A percentile compares a stretch with the other conserved stretches of the same genome.
These are phyloP conservation scores for Rhabdomys pumilio DNA, from an alignment of 2,797 vertebrate species.

Conservation along the genomic window DNA sequence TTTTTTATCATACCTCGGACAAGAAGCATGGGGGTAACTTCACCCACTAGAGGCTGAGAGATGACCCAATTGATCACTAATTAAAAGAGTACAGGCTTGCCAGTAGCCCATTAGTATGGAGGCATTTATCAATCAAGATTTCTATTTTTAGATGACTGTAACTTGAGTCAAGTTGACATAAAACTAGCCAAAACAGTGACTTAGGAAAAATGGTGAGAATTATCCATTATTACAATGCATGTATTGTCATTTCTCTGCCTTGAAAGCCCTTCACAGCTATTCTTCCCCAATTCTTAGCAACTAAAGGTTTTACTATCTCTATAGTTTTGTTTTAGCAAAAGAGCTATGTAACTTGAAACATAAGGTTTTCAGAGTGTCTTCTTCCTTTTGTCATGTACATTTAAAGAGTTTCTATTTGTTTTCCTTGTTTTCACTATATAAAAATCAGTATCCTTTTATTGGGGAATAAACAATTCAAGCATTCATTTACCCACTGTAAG, in stretches of 20 bases:
- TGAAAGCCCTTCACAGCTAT: background rate
- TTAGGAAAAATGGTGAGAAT: background rate
- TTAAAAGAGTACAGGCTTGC: background rate
- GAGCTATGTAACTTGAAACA: background rate
- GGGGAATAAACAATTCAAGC: background rate
- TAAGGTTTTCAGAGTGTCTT: background rate
- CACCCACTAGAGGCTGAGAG: fast-evolving
- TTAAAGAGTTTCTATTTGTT: background rate
- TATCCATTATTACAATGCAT: background rate
- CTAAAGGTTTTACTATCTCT: background rate
- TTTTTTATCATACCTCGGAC: background rate
- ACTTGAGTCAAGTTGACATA: background rate
- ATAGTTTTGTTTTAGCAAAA: background rate
- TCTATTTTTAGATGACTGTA: background rate
- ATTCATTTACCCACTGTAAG: background rate
- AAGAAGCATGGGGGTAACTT: background rate
- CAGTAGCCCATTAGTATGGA: background rate
- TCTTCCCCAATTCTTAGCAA: background rate
- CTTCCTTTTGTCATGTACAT: background rate
- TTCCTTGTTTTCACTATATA: too few species aligned
- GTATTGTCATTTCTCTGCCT: background rate
- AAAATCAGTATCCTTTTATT: background rate
- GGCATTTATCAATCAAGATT: background rate
- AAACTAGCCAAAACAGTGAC: background rate
- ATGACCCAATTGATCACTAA: background rate